Evolutionary conservation across 92 coral and sea anemone genomes (phyloP), one percentile per base, ranked within the genome.

Genomic region (Epizoanthus rinbou): DNA sequence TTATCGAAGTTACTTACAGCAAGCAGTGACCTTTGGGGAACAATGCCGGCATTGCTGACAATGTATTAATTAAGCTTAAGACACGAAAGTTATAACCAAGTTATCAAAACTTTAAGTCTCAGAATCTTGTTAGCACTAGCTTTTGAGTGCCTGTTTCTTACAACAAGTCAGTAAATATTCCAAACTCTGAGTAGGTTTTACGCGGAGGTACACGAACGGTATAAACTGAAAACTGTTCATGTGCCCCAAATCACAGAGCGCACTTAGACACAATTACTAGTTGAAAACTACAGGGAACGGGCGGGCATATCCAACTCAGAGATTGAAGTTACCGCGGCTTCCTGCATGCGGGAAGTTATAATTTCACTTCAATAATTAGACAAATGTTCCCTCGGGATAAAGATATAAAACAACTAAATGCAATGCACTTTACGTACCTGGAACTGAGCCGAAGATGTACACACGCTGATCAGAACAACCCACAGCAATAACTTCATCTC

Each of bases 381-480:
- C 80, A 9, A 62, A 31, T n/a, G 72, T 41, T 33, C 72, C n/a
- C n/a, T 54, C 37, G 24, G 58, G 18, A 50, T n/a, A 60, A 37
- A 60, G 19, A 62, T 22, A 47, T 15, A 19, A n/a, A 62, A 78
- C 37, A 22, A 19, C 15, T n/a, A 23, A 43, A 21, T 62, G 43
- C 33, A 8, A 33, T 59, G 28, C 23, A 43, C 41, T 62, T n/a
- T 5, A 19, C 69, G 65, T 78, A 78, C 82, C 82, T 78, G 82
- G 3, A 60, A 41, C 18, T 62, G 82, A 8, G 82, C 70, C 13
- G 57, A 62, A 17, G 82, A 62, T 5, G 50, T 19, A 28, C 59
- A 5, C 18, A 78, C 62, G 23, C 82, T 69, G 25, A 19, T 43
- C 31, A 78, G n/a, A 1, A 78, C 17, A 39, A 63, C 64, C 70